These are phyloP conservation scores for Rhagoletis pomonella DNA, from an alignment of 1,140 invertebrate genomes.

Conservation along the genomic window DNA sequence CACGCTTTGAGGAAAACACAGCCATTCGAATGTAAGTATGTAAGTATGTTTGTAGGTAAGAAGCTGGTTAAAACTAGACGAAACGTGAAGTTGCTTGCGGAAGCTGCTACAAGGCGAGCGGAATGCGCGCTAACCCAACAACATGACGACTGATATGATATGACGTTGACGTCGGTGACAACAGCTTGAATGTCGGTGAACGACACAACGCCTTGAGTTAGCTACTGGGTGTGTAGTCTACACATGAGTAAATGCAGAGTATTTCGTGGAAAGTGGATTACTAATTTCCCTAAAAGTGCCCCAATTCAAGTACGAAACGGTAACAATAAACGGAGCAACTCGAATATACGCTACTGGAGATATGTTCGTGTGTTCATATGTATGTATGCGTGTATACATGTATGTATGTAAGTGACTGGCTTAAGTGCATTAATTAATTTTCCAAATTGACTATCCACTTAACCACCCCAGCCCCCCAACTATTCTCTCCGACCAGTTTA, in stretches of 20 bases:
- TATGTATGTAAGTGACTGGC: too few relatives aligned
- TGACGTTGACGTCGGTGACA: background rate
- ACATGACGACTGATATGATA: background rate
- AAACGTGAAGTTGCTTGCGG: background rate
- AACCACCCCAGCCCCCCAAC: background rate
- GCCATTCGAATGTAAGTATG: background rate
- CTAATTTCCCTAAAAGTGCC: too few relatives aligned
- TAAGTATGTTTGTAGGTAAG: background rate
- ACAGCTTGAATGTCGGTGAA: background rate
- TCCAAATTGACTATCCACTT: background rate
- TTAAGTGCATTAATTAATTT: slow-evolving; percentile 8
- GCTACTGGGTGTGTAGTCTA: background rate
- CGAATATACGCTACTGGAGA: too few relatives aligned
- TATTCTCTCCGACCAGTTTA: background rate
- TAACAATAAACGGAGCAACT: too few relatives aligned
- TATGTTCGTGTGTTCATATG: too few relatives aligned
- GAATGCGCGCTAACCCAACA: background rate
- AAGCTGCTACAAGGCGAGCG: background rate
- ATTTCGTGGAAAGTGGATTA: too few relatives aligned
- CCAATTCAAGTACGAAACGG: too few relatives aligned
- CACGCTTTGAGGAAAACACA: background rate
- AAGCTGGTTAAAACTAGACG: background rate
- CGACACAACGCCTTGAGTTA: background rate
- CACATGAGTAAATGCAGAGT: too few relatives aligned
- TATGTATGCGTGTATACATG: too few relatives aligned